Conservation (phyloP, 2,888 invertebrate genomes). For the Drosophila macrospina region DNA sequence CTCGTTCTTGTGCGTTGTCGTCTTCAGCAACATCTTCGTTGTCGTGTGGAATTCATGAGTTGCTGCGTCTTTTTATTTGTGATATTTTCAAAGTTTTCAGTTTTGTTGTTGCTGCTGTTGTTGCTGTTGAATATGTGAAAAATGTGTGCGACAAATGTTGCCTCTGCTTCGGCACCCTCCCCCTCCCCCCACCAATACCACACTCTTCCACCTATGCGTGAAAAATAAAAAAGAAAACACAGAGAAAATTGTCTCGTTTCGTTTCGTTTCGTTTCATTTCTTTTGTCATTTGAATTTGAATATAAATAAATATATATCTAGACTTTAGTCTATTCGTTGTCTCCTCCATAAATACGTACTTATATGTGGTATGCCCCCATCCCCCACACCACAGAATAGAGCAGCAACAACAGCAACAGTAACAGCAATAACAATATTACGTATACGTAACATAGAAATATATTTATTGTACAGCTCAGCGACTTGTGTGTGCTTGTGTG, state of each 20-base stretch:
- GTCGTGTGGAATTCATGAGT: conserved; percentile 45
- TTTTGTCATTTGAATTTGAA: conserved; percentile 76
- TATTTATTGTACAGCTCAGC: conserved; percentile 36
- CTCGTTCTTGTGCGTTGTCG: conserved; percentile 23
- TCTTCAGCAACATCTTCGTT: conserved; percentile 28
- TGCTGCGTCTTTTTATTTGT: conserved; percentile 11
- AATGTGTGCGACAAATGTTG: conserved; percentile 78
- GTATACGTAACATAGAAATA: conserved; percentile 57
- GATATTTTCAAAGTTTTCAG: conserved; percentile 10
- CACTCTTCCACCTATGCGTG: conserved; percentile 13
- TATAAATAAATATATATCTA: conserved; percentile 71
- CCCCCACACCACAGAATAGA: conserved; percentile 20
- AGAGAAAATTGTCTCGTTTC: conserved; percentile 65
- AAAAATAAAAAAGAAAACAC: conserved; percentile 5
- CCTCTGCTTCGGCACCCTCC: conserved; percentile 1
- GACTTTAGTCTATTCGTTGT: conserved; percentile 60
- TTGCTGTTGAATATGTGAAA: conserved; percentile 68
- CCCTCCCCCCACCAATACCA: not conserved
- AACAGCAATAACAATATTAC: conserved; percentile 46
- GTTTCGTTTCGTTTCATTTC: conserved; percentile 73
- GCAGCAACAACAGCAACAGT: conserved; percentile 15
- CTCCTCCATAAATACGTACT: conserved; percentile 58
- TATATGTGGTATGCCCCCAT: conserved; percentile 15
- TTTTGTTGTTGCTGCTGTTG: conserved; percentile 27
- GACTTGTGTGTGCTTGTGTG: conserved; percentile 8